Evolutionary conservation across 2,113 vertebrate genomes (phyloP).

Genomic region (Poicephalus meyeri): DNA sequence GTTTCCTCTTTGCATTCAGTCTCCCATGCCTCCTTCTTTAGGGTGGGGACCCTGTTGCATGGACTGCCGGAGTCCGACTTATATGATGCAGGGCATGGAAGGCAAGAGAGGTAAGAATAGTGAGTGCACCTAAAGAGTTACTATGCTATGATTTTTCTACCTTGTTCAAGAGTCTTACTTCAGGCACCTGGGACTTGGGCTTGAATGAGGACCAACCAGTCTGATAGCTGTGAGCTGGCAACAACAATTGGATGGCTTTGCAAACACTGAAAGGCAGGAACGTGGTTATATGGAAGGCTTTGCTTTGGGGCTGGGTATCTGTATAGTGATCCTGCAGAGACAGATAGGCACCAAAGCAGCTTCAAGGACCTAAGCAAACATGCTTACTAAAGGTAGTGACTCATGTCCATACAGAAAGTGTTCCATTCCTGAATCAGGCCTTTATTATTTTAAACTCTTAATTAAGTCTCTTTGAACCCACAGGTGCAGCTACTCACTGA

Average conservation of each 20-base stretch:
- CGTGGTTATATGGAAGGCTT: background rate
- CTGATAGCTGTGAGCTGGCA: slow-evolving; percentile 27
- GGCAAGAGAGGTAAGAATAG: background rate
- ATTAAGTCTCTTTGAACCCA: slow-evolving; percentile 61
- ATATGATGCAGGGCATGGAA: background rate
- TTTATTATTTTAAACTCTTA: slow-evolving; percentile 48
- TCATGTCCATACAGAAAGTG: slow-evolving; percentile 54
- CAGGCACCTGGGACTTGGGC: background rate
- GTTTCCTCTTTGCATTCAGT: background rate
- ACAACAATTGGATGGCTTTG: background rate
- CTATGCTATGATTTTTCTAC: background rate
- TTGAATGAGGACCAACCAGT: slow-evolving; percentile 12
- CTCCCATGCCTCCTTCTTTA: background rate
- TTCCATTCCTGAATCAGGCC: slow-evolving; percentile 40
- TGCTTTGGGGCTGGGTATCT: slow-evolving; percentile 12
- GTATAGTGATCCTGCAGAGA: slow-evolving; percentile 33
- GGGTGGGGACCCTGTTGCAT: background rate
- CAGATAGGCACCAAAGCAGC: slow-evolving; percentile 56
- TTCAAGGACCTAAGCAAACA: slow-evolving; percentile 28
- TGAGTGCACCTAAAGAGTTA: background rate
- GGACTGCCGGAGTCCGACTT: background rate
- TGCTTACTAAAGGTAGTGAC: slow-evolving; percentile 39
- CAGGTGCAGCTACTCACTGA: slow-evolving; percentile 25
- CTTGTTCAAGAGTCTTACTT: slow-evolving; percentile 3
- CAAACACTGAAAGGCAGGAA: background rate